Percentiles rank a stretch among this genome's conserved stretches.
Conservation (phyloP, 2,113 vertebrate genomes). For the Pachyramphus minor region DNA sequence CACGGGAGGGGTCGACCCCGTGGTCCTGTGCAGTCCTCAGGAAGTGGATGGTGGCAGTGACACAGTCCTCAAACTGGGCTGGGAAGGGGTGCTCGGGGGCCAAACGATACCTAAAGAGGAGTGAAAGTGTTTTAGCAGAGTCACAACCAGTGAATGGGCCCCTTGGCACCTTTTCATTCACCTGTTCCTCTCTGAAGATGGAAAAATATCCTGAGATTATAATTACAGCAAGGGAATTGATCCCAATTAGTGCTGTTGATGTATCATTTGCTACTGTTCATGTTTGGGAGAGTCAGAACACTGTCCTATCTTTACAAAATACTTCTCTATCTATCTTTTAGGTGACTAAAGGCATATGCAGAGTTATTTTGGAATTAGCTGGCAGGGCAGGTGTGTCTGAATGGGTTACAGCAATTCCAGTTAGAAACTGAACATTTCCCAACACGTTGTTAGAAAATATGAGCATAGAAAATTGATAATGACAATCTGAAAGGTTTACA, state of each 20-base stretch:
- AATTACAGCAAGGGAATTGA: neutral
- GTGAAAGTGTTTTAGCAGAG: neutral
- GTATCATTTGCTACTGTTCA: neutral
- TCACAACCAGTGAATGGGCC: neutral
- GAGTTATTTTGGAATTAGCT: neutral
- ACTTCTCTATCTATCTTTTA: neutral
- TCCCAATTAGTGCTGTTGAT: neutral
- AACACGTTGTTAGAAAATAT: neutral
- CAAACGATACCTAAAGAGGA: constrained; percentile 70
- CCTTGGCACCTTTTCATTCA: accelerated
- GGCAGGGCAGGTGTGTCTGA: neutral
- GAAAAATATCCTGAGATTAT: neutral
- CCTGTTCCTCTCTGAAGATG: neutral
- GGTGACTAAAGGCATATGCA: neutral
- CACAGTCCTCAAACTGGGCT: constrained; percentile 71
- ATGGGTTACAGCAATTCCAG: neutral
- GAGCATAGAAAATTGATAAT: neutral
- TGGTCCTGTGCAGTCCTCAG: constrained; percentile 75
- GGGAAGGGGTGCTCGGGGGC: constrained; percentile 76
- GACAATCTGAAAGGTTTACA: neutral
- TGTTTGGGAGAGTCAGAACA: neutral
- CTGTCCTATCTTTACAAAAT: neutral
- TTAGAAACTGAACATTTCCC: neutral
- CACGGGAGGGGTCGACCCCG: constrained; percentile 66
- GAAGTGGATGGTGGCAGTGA: constrained; percentile 75